A percentile compares a stretch with the other conserved stretches of the same genome.
Conservation (phyloP, 2,113 vertebrate genomes). For the Tursiops truncatus region DNA sequence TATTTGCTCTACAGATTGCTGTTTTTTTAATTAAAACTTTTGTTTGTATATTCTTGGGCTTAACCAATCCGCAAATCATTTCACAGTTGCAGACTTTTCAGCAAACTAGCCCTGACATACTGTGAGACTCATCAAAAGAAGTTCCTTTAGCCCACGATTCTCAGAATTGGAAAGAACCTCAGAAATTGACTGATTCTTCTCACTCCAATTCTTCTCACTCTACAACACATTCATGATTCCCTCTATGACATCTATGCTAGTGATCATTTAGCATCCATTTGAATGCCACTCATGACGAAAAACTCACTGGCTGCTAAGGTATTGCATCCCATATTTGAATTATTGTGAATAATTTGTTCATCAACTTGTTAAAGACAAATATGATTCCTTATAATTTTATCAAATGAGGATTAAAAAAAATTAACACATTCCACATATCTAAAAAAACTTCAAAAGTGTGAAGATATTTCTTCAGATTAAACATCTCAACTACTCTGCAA, state of each 20-base stretch:
- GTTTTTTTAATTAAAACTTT: neutral
- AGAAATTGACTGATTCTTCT: neutral
- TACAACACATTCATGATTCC: neutral
- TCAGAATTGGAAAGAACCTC: neutral
- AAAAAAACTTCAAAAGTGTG: neutral
- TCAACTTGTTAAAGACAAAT: neutral
- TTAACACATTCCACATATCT: neutral
- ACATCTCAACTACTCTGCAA: neutral
- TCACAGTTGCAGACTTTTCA: neutral
- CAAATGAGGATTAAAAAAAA: neutral
- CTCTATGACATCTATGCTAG: neutral
- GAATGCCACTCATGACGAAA: neutral
- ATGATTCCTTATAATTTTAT: neutral
- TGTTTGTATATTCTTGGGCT: neutral
- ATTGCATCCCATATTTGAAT: neutral
- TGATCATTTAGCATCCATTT: neutral
- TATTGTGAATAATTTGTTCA: neutral
- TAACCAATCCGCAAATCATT: neutral
- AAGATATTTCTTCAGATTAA: neutral
- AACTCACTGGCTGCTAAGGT: neutral
- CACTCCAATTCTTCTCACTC: neutral
- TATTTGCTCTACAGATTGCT: neutral
- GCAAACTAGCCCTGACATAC: neutral
- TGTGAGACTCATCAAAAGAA: neutral
- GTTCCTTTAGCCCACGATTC: neutral